A percentile compares a stretch with the other conserved stretches of the same genome.
phyloP scores from a whole-genome alignment of 2,888 invertebrate species.

The Cataglyphis livida region DNA sequence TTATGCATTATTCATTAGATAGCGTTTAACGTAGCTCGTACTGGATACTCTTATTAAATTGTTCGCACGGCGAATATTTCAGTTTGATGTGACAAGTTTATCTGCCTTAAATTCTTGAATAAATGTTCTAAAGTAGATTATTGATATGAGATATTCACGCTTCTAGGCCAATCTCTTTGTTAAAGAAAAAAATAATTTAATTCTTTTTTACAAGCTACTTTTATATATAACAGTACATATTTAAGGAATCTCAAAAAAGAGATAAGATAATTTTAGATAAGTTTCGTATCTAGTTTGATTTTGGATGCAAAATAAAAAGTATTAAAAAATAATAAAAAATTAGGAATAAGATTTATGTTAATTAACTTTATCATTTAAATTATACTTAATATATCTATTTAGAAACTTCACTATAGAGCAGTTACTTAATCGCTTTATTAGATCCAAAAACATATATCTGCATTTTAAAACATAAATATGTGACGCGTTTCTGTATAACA shows the following conservation, averaged over 20 bases:
- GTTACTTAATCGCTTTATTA: constrained; percentile 9
- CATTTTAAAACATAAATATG: not conserved
- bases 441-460: not conserved
- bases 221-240: not conserved
- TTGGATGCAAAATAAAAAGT: not conserved
- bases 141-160: not conserved
- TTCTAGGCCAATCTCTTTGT: not conserved
- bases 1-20: constrained; percentile 44
- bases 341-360: not conserved
- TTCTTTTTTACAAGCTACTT: not conserved
- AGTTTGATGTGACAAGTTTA: constrained; percentile 28
- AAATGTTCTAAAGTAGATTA: not conserved
- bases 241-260: not conserved
- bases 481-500: not conserved
- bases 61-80: constrained; percentile 11
- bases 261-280: not conserved
- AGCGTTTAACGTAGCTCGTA: constrained; percentile 12
- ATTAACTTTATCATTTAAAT: not conserved
- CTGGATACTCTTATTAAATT: constrained; percentile 36
- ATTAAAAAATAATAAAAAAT: not conserved
- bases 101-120: constrained; percentile 4
- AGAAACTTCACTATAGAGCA: not conserved
- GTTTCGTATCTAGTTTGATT: not conserved
- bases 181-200: not conserved
- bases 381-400: not conserved